Evolutionary conservation across 2,888 invertebrate genomes (phyloP), one percentile per base, ranked within the genome.

Genomic region (Ferdinandea cuprea): DNA sequence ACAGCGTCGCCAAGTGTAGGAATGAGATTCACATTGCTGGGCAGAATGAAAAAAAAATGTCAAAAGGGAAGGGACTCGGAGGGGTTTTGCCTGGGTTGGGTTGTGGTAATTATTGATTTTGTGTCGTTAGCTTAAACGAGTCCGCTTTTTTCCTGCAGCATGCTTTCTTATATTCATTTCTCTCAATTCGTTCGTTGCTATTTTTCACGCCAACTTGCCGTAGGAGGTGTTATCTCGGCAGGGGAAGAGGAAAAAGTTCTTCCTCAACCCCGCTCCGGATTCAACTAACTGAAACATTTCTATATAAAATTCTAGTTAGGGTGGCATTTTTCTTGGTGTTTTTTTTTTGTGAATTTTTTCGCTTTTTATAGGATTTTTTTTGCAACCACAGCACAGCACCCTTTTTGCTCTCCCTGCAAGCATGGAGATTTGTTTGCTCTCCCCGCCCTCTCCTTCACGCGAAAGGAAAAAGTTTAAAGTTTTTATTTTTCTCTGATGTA

Each of bases 101-200:
- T 85, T 86, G 85, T 86, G 86, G 86, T 87, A 87, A 87, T 87
- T 87, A 87, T 87, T 86, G 87, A 87, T 87, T 87, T 87, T 87
- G 83, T 86, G 85, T 85, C 86, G 86, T 86, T 85, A 85, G 86
- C 83, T 86, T 85, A 86, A 80, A 72, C 71, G 76, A 72, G 78
- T 85, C 69, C 58, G 52, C 63, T 46, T 35, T 58, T 42, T 63
- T 52, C 13, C 8, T 56, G 35, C 59, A 37, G 65, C 52, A 63
- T 74, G 44, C 37, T 66, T 81, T 59, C 81, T 76, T 81, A 66
- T 50, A 48, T 68, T 63, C 66, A 58, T 77, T 71, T 69, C 76
- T 65, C 81, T 61, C 77, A 66, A 66, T 83, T 80, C 74, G 63
- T 66, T 63, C 68, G 78, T 78, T 83, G 83, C 83, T 83, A 78